Base-by-base conservation (phyloP, 2,113 vertebrate genomes). In the Eidolon helvum region DNA sequence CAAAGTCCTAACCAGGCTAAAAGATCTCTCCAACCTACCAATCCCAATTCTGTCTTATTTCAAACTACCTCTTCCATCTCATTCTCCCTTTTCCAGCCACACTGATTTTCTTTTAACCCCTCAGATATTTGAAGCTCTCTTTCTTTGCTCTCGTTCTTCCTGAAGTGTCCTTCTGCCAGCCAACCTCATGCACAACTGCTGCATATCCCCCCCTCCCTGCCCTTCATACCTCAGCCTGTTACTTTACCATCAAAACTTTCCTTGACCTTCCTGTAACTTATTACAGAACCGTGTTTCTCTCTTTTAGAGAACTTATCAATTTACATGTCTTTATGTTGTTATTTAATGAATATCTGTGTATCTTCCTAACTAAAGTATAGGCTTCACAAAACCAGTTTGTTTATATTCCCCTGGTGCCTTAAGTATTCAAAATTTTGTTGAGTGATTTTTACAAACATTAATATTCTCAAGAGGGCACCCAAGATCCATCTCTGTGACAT, bases 381-480 rank as follows among this genome's bases (percentile, higher is more conserved):
- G 10, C 8, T 91, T 15, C 15, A 75, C 14, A 65, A 91, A 7
- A 95, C 85, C 18, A 19, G 4, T 82, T 77, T 65, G 28, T 59
- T 92, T 95, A 88, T 26, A 10, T 28, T 92, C 50, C 35, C 24
- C 16, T 33, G 14, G 3, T 68, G 7, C 22, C 71, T 92, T 59
- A 18, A 84, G 18, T 59, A 77, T 28, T 86, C 55, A 59, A 90
- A 90, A 45, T 90, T 71, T 80, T 94, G 30, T 69, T 55, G 38
- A 35, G 45, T 80, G 48, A 96, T 84, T 96, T 95, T 88, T 55
- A 87, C 77, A 87, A 96, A 55, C n/a, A 84, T 50, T 86, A 88
- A 72, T 78, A 38, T 66, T 95, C 55, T 63, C 68, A 71, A 89
- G 26, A 84, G 33, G 68, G 24, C 14, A 91, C n/a, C 28, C 48